Evolutionary conservation across 1,140 invertebrate genomes (phyloP).

Genomic region (Hycleus cichorii): DNA sequence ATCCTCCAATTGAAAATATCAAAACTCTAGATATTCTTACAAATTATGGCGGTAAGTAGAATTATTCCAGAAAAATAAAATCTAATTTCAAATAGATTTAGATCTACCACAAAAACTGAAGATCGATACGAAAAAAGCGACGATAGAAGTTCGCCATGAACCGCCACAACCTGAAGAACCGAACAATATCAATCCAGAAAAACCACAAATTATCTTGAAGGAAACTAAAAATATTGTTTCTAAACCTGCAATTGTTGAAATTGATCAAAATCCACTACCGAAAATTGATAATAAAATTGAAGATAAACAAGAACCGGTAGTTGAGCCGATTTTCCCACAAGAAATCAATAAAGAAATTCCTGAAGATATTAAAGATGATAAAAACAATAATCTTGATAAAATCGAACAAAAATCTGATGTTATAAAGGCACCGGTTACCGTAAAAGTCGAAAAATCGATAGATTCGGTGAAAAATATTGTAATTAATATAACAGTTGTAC

Average conservation of each 20-base stretch:
- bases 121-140: slow-evolving; percentile 2
- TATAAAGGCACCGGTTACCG: background rate
- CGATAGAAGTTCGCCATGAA: slow-evolving; percentile 42
- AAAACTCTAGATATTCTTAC: background rate
- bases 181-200: background rate
- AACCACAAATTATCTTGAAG: no score
- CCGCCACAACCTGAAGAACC: slow-evolving; percentile 48
- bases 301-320: slow-evolving; percentile 4
- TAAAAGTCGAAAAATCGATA: background rate
- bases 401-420: background rate
- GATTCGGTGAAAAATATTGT: background rate
- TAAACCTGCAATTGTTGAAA: background rate
- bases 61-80: no score
- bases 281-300: slow-evolving; percentile 9
- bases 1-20: background rate
- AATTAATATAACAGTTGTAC: background rate
- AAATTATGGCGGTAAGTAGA: no score
- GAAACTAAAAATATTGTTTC: background rate
- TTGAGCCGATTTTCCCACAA: slow-evolving; percentile 1
- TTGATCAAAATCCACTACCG: slow-evolving; percentile 5
- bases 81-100: background rate
- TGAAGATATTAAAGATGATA: no score
- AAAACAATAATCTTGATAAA: no score
- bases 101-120: background rate
- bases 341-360: slow-evolving; percentile 1